Evolutionary conservation across 1,140 invertebrate genomes (phyloP).

Genomic region (Andrena cerasifolii): DNA sequence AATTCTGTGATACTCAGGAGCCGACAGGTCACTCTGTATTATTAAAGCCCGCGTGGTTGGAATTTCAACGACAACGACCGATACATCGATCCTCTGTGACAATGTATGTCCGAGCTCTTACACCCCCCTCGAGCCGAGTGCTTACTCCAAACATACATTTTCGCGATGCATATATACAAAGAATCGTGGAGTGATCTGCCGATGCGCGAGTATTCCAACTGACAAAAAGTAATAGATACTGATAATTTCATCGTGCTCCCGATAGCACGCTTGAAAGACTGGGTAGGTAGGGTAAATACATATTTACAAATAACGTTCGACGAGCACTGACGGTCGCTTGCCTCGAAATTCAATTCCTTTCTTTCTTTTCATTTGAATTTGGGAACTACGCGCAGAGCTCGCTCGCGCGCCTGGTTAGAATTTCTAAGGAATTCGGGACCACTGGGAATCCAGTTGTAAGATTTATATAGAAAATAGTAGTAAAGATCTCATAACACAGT

Average conservation of each 20-base stretch:
- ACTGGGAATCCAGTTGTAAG: neutral
- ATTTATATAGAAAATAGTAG: constrained; percentile 6
- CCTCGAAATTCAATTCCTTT: neutral
- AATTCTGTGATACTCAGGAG: neutral
- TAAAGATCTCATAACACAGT: constrained; percentile 88
- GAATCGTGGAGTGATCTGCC: neutral
- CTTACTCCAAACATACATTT: too few species aligned
- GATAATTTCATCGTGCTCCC: constrained; percentile 43
- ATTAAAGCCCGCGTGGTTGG: neutral
- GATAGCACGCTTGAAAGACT: constrained; percentile 72
- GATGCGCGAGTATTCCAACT: neutral
- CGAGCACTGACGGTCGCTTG: constrained; percentile 1
- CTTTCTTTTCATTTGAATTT: neutral
- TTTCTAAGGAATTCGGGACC: neutral
- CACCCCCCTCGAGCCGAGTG: too few species aligned
- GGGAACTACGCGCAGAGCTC: constrained; percentile 17
- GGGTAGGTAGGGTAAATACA: constrained; percentile 71
- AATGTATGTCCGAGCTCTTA: too few species aligned
- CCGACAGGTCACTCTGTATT: neutral
- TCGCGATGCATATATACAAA: constrained; percentile 3
- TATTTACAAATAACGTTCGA: constrained; percentile 71
- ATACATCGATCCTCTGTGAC: neutral
- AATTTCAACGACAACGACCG: neutral
- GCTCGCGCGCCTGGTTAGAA: constrained; percentile 11
- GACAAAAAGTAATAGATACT: constrained; percentile 27